Evolutionary conservation across 1,140 invertebrate species (phyloP), one percentile per base, ranked within the genome.

Genomic region (Pseudachorutes palmiensis): DNA sequence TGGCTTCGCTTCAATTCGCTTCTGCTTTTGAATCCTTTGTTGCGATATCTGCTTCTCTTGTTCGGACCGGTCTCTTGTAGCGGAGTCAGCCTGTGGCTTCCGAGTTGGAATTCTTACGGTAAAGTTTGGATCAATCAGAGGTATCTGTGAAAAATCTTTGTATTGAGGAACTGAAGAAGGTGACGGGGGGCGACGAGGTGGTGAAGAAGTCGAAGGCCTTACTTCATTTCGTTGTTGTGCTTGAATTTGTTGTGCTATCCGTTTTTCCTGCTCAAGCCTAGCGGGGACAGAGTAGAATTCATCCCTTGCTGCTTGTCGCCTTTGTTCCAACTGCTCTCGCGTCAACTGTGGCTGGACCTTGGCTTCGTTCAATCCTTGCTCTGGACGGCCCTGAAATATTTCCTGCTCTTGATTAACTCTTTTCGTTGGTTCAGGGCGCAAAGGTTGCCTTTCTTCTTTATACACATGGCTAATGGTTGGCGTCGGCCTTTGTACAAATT

Each of bases 221-320:
- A 12, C 58, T 19, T 55, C n/a, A 1, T 65, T 60, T 62, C 32
- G 55, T 49, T 45, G 60, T 33, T 70, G 58, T n/a, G 60, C 64
- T 30, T 12, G 51, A 26, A 14, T 14, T 22, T 55, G 51, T 16
- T 55, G 51, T 19, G 3, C 24, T 5, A 55, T 24, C 5, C 51
- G 51, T 26, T 55, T 55, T 55, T 14, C 51, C 24, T 66, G 64
- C 9, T 41, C 28, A 12, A 24, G 14, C 49, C 30, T 63, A 19
- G 51, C 51, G 12, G 51, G 51, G 24, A 55, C 24, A 14, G 51
- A 55, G 51, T 55, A 55, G 51, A 55, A 55, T 55, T 55, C 51
- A 5, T 55, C 12, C 5, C 51, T 12, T 12, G 51, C 51, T 14
- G 51, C 51, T 22, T 55, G 51, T 26, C 51, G 12, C 51, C 51